phyloP scores from a whole-genome alignment of 2,113 vertebrate genomes.

The Neopipo cinnamomea region DNA sequence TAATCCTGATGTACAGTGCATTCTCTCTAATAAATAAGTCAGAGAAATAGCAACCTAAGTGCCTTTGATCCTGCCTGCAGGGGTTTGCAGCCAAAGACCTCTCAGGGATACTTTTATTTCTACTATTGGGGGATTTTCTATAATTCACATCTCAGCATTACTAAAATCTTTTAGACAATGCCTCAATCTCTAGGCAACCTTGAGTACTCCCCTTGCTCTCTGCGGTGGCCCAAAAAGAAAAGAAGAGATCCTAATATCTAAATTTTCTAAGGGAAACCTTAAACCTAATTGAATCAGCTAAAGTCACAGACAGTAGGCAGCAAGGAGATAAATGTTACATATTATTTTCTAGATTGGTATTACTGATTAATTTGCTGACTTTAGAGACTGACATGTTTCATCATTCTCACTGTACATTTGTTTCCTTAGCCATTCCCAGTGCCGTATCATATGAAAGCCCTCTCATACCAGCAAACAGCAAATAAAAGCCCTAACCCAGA shows the following conservation, averaged over 20 bases:
- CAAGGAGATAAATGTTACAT: neutral
- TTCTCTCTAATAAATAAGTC: neutral
- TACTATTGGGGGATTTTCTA: neutral
- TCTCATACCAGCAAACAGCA: neutral
- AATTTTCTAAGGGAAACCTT: neutral
- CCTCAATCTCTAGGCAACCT: neutral
- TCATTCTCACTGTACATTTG: neutral
- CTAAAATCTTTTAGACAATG: neutral
- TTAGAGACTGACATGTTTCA: neutral
- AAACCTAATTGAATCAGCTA: neutral
- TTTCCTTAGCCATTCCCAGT: neutral
- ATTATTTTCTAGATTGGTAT: neutral
- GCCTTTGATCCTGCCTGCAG: neutral
- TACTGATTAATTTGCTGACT: neutral
- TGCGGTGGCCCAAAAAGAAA: neutral
- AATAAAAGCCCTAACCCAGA: neutral
- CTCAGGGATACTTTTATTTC: neutral
- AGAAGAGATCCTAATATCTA: neutral
- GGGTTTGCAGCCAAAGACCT: neutral
- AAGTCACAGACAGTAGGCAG: neutral
- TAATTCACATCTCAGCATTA: neutral
- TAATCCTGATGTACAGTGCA: neutral
- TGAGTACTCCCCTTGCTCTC: neutral
- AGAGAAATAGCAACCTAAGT: neutral
- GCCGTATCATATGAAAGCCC: fast-evolving